Evolutionary conservation across 2,113 vertebrate genomes (phyloP).

Genomic region (Pteruthius melanotis): DNA sequence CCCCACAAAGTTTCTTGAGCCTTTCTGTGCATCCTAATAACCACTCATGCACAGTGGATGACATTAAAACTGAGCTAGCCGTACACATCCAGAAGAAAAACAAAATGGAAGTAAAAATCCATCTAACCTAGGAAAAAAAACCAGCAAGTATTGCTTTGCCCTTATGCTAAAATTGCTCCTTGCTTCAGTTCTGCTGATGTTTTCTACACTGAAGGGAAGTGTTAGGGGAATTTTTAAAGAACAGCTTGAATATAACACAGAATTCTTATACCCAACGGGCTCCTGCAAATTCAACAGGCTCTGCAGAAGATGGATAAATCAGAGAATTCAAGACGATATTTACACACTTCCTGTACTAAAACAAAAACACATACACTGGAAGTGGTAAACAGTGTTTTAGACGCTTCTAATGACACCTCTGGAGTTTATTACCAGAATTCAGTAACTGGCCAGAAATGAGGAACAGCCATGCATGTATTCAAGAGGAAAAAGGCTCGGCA

Average conservation of each 20-base stretch:
- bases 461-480: background rate
- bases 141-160: background rate
- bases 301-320: background rate
- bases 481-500: background rate
- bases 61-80: background rate
- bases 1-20: background rate
- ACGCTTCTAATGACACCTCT: background rate
- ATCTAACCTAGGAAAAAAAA: background rate
- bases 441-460: background rate
- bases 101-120: background rate
- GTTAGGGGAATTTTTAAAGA: background rate
- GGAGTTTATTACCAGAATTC: background rate
- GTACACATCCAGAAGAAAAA: background rate
- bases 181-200: background rate
- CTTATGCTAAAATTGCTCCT: background rate
- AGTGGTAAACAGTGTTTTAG: background rate
- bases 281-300: background rate
- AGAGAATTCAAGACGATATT: background rate
- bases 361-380: background rate
- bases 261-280: background rate
- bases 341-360: background rate
- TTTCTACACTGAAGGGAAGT: background rate
- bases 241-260: background rate
- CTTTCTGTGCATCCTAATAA: background rate
- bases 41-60: rapidly evolving